phyloP scores from a whole-genome alignment of 2,888 invertebrate genomes.

The Ferdinandea cuprea region DNA sequence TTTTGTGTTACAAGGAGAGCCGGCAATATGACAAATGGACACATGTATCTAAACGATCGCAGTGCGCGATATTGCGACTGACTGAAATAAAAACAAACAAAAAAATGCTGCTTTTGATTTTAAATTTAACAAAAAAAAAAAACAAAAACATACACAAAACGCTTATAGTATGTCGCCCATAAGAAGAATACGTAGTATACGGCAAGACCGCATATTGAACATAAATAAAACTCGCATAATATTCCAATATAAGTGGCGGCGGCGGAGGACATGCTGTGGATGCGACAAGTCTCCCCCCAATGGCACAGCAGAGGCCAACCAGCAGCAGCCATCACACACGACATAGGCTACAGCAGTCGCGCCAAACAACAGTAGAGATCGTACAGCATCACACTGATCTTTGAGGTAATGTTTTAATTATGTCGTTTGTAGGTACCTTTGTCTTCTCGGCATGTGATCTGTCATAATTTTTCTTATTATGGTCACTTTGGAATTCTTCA shows the following conservation, averaged over 20 bases:
- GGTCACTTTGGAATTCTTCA: conserved; percentile 72
- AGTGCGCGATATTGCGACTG: conserved; percentile 51
- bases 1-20: conserved; percentile 68
- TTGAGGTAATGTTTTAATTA: conserved; percentile 77
- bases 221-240: conserved; percentile 69
- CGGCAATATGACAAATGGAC: conserved; percentile 72
- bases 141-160: not conserved
- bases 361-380: conserved; percentile 27
- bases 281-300: conserved; percentile 68
- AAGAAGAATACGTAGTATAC: conserved; percentile 40
- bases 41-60: conserved; percentile 69
- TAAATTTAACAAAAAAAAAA: conserved; percentile 24
- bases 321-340: conserved; percentile 34
- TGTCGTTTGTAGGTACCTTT: conserved; percentile 76
- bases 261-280: conserved; percentile 64
- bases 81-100: conserved; percentile 7
- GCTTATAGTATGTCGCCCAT: conserved; percentile 51
- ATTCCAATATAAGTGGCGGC: conserved; percentile 65
- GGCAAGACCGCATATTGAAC: conserved; percentile 60
- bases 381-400: conserved; percentile 46
- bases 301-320: conserved; percentile 58
- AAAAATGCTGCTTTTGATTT: conserved; percentile 53
- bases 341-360: too few species aligned
- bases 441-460: conserved; percentile 77
- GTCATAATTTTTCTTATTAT: conserved; percentile 77